Evolutionary conservation across 2,888 invertebrate species (phyloP).

Genomic region (Ephialtes manifestator): DNA sequence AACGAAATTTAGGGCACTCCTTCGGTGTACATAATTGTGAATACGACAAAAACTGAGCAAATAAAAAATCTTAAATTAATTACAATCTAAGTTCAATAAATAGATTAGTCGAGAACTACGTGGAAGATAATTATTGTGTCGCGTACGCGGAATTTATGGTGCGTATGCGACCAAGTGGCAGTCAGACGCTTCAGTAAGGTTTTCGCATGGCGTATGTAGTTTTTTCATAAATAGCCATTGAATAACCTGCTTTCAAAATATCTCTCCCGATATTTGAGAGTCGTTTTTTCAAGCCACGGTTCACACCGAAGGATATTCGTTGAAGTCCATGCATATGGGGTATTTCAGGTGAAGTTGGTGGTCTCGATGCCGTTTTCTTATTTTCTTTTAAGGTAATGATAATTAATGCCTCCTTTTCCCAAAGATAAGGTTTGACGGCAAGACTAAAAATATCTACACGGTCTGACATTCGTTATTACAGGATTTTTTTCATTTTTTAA

Average conservation of each 20-base stretch:
- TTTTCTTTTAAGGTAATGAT: no score
- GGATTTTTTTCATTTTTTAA: no score
- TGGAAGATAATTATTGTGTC: slow-evolving; percentile 59
- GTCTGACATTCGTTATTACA: no score
- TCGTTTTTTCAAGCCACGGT: background rate
- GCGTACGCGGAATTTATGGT: slow-evolving; percentile 31
- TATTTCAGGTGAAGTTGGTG: no score
- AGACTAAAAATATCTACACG: no score
- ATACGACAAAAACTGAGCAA: slow-evolving; percentile 61
- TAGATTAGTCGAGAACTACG: slow-evolving; percentile 65
- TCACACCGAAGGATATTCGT: background rate
- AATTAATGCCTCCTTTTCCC: no score
- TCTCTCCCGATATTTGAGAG: background rate
- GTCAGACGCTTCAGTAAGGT: slow-evolving; percentile 59
- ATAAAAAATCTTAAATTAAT: slow-evolving; percentile 33
- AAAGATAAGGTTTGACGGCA: no score
- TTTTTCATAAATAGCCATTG: slow-evolving; percentile 3
- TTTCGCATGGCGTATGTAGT: slow-evolving; percentile 40
- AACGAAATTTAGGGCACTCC: slow-evolving; percentile 33
- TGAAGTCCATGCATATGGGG: background rate
- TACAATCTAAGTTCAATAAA: slow-evolving; percentile 70
- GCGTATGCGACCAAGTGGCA: slow-evolving; percentile 69
- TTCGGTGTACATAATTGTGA: slow-evolving; percentile 20
- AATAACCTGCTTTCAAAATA: background rate
- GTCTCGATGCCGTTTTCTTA: no score